These are phyloP conservation scores for Prorops nasuta DNA, from an alignment of 1,140 invertebrate species.

Conservation along the genomic window DNA sequence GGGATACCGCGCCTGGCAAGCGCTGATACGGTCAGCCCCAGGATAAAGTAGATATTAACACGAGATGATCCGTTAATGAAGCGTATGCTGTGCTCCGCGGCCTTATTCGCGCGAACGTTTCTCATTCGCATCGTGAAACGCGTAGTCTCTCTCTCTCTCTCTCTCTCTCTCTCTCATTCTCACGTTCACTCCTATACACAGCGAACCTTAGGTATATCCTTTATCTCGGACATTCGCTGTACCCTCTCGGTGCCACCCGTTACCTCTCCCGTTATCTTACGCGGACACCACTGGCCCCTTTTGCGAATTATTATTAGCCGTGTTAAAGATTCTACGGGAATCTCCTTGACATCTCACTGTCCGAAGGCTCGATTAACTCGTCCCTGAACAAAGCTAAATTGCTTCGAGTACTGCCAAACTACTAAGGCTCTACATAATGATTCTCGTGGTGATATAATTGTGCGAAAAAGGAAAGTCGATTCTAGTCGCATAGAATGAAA, in stretches of 20 bases:
- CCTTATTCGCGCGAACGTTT: constrained; percentile 19
- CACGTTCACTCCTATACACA: not conserved
- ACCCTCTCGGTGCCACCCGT: constrained; percentile 53
- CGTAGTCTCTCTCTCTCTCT: constrained; percentile 8
- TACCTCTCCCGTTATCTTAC: constrained; percentile 59
- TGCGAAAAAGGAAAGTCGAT: too few species aligned
- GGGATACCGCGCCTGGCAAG: constrained; percentile 35
- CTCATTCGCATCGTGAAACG: not conserved
- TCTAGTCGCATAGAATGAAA: too few species aligned
- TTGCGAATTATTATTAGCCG: constrained; percentile 52
- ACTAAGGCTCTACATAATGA: too few species aligned
- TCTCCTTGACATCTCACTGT: not conserved
- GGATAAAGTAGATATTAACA: constrained; percentile 60
- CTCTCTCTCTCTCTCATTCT: constrained; percentile 4
- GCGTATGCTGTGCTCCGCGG: constrained; percentile 52
- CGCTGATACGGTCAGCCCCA: constrained; percentile 48
- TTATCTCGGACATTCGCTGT: too few species aligned
- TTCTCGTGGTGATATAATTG: too few species aligned
- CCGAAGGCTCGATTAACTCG: not conserved
- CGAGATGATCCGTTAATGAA: constrained; percentile 60
- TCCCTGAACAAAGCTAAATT: too few species aligned
- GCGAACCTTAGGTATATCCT: too few species aligned
- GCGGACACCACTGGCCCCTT: constrained; percentile 48
- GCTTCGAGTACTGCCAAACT: too few species aligned
- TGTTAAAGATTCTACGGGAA: not conserved